Conservation (phyloP, 2,113 vertebrate genomes). For the Malurus cyaneus region DNA sequence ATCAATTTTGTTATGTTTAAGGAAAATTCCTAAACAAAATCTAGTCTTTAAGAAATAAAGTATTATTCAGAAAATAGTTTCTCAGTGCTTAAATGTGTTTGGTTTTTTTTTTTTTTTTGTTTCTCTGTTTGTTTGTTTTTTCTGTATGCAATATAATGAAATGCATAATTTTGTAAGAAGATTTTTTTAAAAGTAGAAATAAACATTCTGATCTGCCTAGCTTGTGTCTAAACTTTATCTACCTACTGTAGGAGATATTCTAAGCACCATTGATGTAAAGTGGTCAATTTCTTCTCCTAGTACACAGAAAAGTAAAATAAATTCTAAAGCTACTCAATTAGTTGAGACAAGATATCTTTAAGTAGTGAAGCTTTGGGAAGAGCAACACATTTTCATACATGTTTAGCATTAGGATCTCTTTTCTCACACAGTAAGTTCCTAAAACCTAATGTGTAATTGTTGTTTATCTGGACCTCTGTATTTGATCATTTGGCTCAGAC, state of each 20-base stretch:
- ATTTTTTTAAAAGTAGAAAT: background rate
- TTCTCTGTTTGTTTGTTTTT: background rate
- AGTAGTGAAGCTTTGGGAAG: background rate
- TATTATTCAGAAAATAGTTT: background rate
- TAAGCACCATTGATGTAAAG: background rate
- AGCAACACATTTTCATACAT: background rate
- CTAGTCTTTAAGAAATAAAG: background rate
- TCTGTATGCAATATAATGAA: background rate
- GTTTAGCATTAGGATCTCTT: background rate
- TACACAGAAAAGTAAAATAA: background rate
- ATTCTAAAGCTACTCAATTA: background rate
- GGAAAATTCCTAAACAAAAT: background rate
- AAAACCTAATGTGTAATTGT: background rate
- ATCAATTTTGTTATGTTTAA: background rate
- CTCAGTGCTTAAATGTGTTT: background rate
- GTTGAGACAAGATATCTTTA: background rate
- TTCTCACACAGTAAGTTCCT: rapidly evolving
- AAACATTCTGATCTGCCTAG: background rate
- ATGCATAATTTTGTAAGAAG: background rate
- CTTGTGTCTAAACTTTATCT: background rate
- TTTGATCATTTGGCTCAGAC: background rate
- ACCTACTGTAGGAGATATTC: background rate
- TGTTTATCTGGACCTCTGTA: background rate
- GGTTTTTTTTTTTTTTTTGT: too few relatives aligned
- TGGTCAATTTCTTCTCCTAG: background rate